Base-by-base conservation (phyloP, 2,797 vertebrate genomes). In the Enteromius fasciolatus region DNA sequence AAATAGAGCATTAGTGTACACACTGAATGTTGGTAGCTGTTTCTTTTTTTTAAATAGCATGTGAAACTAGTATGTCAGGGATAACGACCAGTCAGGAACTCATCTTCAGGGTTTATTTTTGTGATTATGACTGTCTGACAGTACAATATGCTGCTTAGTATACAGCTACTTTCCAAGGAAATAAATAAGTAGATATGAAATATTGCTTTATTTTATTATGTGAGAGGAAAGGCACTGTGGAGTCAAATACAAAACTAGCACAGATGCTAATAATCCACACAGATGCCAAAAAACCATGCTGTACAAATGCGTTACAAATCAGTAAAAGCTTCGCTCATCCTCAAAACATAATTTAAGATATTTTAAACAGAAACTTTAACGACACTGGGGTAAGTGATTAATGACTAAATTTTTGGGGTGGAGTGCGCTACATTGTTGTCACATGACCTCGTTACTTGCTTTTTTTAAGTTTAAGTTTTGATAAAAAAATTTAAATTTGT, bases 61-160 rank as follows among this genome's bases (percentile, higher is more conserved):
- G 14, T 31, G 2, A 31, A 23, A 23, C 54, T 57, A 52, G 7
- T 20, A 52, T 52, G 17, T 52, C n/a, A 63, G 3, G 25, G 6
- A 63, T 63, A 31, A 63, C 31, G 61, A 31, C 14, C 61, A 31
- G 61, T 63, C 61, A 63, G 59, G 14, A 63, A 6, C 25, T 63
- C 6, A 31, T 28, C 25, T 31, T 31, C 28, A 31, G 61, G 25
- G 23, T 15, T 36, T 78, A 23, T 48, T 78, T 54, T 78, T 78
- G 31, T 67, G 63, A 78, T 78, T 50, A 67, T 78, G 15, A 48
- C 68, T 10, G 25, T 70, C 23, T 70, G 23, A 18, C 4, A 28
- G n/a, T 15, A 46, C 39, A 69, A 44, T 68, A 23, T 68, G 12
- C n/a, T 44, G 12, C 39, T 46, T 25, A 46, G 9, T 17, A 25